Base-by-base conservation (phyloP, 1,140 invertebrate species). In the Bombus waltoni region DNA sequence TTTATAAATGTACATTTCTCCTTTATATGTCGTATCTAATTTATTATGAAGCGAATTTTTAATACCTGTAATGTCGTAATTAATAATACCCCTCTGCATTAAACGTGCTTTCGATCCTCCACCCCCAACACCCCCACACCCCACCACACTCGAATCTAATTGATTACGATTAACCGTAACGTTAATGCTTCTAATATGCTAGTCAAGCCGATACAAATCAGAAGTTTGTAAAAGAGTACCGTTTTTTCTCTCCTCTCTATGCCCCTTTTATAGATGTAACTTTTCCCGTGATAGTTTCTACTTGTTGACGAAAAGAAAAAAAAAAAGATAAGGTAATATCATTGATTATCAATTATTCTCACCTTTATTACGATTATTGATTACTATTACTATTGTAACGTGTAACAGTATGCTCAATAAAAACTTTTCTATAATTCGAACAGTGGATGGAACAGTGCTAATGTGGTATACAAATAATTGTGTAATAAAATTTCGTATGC, bases 341-440 rank as follows among this genome's bases (percentile, higher is more conserved):
- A 91, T 91, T 92, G 84, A 88, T 93, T 85, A 92, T 91, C 85
- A 86, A 90, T 91, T 77, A 87, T 90, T 89, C 90, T 91, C 82
- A 83, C 8, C 42, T 57, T 91, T 87, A 78, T 83, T 76, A 92
- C 86, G 76, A 84, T 92, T 78, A 94, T 93, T 93, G 93, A 92
- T 92, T 78, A 78, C 42, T 32, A 62, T 88, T 88, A 90, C 84
- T 83, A 91, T 88, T 93, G 89, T 94, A 94, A 93, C 88, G 91
- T 94, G 93, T 95, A 95, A 93, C 89, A 92, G 76, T 94, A 93
- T 94, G 93, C 94, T 94, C 94, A 94, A 94, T 94, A 95, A 94
- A 95, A 89, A 93, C 87, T 94, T 95, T 95, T 94, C 92, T 95
- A 95, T 92, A 91, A 93, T 89, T 88, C 83, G 76, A 89, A n/a